These are phyloP conservation scores for Hylomyscus alleni DNA, from an alignment of 2,797 vertebrate genomes.

Conservation along the genomic window DNA sequence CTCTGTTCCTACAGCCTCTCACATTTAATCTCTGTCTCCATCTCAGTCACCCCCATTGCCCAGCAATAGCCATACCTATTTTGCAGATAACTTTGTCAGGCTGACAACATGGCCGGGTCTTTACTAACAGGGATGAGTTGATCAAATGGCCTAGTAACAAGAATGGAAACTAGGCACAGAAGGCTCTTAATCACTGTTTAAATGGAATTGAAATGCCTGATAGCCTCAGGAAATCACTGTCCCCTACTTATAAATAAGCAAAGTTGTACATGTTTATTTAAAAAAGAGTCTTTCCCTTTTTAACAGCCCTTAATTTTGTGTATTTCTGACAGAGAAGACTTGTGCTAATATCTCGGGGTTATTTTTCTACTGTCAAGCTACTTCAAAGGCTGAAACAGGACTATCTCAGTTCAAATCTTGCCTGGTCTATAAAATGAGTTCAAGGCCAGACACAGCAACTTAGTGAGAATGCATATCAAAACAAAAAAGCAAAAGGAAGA, in stretches of 20 bases:
- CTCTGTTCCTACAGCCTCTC: not conserved
- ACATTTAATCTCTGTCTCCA: not conserved
- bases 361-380: not conserved
- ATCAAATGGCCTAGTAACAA: not conserved
- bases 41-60: not conserved
- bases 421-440: not conserved
- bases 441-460: not conserved
- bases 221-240: not conserved
- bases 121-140: not conserved
- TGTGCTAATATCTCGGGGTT: slow-evolving; percentile 34
- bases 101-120: not conserved
- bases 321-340: not conserved
- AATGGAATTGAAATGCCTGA: not conserved
- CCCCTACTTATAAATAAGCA: not conserved
- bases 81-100: not conserved
- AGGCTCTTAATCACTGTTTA: not conserved
- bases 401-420: not conserved
- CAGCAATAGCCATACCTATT: not conserved
- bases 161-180: not conserved
- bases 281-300: not conserved
- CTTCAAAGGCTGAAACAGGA: not conserved
- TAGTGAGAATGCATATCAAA: not conserved
- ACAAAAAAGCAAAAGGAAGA: not conserved
- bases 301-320: not conserved
- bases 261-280: not conserved